Percentiles rank a stretch among this genome's conserved stretches.
phyloP scores from a whole-genome alignment of 2,888 invertebrate genomes.

The Erebia ligea region DNA sequence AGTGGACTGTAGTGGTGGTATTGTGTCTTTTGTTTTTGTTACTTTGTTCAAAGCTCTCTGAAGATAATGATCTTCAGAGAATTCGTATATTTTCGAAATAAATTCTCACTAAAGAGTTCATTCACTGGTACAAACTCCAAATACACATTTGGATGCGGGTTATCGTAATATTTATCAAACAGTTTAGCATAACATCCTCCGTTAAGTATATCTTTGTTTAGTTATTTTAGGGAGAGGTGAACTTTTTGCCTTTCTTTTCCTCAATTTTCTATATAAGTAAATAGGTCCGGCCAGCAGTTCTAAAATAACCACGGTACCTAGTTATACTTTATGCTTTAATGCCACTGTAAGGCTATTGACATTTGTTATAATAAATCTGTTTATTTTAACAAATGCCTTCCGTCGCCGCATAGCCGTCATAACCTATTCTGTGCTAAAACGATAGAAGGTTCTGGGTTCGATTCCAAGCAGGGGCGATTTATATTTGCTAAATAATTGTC shows the following conservation, averaged over 20 bases:
- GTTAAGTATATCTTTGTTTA: neutral
- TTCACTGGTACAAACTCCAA: neutral
- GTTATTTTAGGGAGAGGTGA: neutral
- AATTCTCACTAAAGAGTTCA: neutral
- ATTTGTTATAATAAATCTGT: too few species aligned
- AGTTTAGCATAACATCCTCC: neutral
- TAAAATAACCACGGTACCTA: too few species aligned
- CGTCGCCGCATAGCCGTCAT: too few species aligned
- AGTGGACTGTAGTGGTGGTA: too few species aligned
- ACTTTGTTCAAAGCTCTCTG: neutral
- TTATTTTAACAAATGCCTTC: too few species aligned
- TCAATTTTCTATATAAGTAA: neutral
- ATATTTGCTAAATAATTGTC: too few species aligned
- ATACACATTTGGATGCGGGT: neutral
- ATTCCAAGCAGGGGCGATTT: too few species aligned
- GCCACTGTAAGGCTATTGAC: too few species aligned
- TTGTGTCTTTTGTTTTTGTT: neutral
- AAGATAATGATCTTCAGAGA: constrained; percentile 4
- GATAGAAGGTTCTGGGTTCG: too few species aligned
- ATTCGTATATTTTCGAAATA: neutral
- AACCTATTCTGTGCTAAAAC: too few species aligned
- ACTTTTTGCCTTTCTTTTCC: neutral
- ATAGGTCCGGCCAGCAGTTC: neutral
- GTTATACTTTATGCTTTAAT: too few species aligned
- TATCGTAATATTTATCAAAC: neutral